Evolutionary conservation across 2,888 invertebrate genomes (phyloP), one percentile per base, ranked within the genome.

Genomic region (Microctonus aethiopoides): DNA sequence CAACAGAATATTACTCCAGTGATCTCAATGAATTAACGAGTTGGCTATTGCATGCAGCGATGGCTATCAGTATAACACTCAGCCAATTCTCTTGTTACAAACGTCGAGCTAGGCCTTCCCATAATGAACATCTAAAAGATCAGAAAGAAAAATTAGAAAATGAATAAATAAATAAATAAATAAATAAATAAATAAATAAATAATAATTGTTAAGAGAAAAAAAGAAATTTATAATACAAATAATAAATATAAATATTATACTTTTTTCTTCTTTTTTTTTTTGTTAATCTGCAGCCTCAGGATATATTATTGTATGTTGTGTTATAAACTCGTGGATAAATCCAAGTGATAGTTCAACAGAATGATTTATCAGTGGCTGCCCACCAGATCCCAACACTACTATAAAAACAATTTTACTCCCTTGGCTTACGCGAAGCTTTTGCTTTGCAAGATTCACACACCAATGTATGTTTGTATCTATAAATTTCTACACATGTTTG

Each of bases 331-430:
- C n/a, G 11, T 36, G 46, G 64, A 69, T 69, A 60, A 24, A 64
- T 32, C 36, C 52, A 20, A 68, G 57, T 64, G 69, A 69, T 69
- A 69, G 64, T 46, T 64, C 59, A 66, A 16, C 36, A 24, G 11
- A 39, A 65, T 70, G 60, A 70, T 70, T 65, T 70, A 70, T 70
- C 69, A 64, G 60, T 20, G 29, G 20, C 68, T 56, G 54, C 65
- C 69, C 69, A 70, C 69, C 52, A 60, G 51, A 36, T 57, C 41
- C 32, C 41, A 64, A 34, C 52, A 52, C 60, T 46, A 52, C 65
- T 46, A 16, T 46, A 46, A 9, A 16, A 16, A 46, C 16, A 16
- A 46, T 46, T 46, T 16, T 16, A 46, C 46, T 46, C 57, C 46
- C 64, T 59, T 56, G 34, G 54, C 34, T 56, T 68, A 51, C 61